Conservation (phyloP, 2,113 vertebrate species). For the Halichoerus grypus region DNA sequence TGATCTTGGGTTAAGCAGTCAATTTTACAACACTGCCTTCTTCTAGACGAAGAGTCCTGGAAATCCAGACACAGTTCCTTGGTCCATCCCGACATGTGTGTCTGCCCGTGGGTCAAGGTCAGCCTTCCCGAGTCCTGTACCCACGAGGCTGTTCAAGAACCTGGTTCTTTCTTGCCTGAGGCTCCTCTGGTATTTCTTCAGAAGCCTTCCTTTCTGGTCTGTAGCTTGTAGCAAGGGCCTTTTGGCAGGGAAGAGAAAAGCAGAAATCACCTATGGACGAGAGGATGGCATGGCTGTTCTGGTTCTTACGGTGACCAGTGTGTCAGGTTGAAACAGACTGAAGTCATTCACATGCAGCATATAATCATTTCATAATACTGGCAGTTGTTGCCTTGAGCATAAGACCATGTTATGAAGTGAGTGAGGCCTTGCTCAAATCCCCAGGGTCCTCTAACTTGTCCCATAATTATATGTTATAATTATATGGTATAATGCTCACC, state of each 20-base stretch:
- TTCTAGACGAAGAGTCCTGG: not conserved
- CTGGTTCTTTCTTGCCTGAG: not conserved
- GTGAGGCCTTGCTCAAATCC: not conserved
- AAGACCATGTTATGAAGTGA: not conserved
- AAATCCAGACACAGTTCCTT: not conserved
- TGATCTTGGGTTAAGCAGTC: not conserved
- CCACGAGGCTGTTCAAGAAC: not conserved
- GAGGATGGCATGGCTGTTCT: not conserved
- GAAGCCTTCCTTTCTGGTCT: not conserved
- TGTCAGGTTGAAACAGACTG: not conserved
- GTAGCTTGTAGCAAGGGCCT: not conserved
- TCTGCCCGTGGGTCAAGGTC: not conserved
- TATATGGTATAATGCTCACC: not conserved
- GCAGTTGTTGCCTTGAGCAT: not conserved
- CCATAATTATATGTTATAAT: not conserved
- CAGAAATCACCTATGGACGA: not conserved
- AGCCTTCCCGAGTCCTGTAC: not conserved
- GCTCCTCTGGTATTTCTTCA: not conserved
- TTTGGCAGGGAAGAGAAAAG: not conserved
- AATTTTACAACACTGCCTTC: not conserved
- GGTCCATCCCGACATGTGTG: not conserved
- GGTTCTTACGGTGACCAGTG: not conserved
- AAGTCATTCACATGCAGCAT: not conserved
- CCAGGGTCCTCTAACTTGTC: not conserved
- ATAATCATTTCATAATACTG: not conserved